Base-by-base conservation (phyloP, 1,140 invertebrate genomes). In the Solenopsis invicta region DNA sequence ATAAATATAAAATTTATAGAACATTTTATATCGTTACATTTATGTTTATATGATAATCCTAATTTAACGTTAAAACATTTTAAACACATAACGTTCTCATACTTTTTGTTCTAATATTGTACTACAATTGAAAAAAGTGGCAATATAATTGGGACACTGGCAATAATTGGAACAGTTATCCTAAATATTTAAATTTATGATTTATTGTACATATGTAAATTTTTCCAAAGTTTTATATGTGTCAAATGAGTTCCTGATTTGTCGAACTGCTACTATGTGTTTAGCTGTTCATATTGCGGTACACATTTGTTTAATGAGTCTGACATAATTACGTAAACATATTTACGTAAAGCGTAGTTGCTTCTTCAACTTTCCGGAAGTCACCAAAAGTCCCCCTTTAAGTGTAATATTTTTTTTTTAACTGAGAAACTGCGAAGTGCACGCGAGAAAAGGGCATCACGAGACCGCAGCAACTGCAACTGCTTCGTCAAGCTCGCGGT, bases 321-420 rank as follows among this genome's bases (percentile, higher is more conserved):
- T 29, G 41, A 34, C 54, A 90, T 88, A 90, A 90, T 88, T 90
- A 88, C 82, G 56, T 75, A 62, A 88, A 85, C 67, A 16, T 62
- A n/a, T n/a, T n/a, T n/a, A n/a, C n/a, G n/a, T n/a, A n/a, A n/a
- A 85, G 69, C 75, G 62, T 72, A 80, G 54, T 87, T 52, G 50
- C 80, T 88, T 76, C 90, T 90, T 82, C 74, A 74, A 69, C 24
- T 52, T 87, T n/a, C 62, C 69, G 21, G 18, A 41, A 10, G 4
- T 48, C 50, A 54, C 61, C 62, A 21, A 2, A 54, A 18, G 54
- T n/a, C 18, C 16, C 2, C 45, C 64, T 56, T 75, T 76, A 86
- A 84, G 54, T 54, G 37, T 34, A 16, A 62, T 24, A 86, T 52
- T 82, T 90, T 29, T 90, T 29, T 29, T 64, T 66, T 69, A 45